These are phyloP conservation scores for Emydocephalus ijimae DNA, from an alignment of 2,113 vertebrate genomes.

Conservation along the genomic window DNA sequence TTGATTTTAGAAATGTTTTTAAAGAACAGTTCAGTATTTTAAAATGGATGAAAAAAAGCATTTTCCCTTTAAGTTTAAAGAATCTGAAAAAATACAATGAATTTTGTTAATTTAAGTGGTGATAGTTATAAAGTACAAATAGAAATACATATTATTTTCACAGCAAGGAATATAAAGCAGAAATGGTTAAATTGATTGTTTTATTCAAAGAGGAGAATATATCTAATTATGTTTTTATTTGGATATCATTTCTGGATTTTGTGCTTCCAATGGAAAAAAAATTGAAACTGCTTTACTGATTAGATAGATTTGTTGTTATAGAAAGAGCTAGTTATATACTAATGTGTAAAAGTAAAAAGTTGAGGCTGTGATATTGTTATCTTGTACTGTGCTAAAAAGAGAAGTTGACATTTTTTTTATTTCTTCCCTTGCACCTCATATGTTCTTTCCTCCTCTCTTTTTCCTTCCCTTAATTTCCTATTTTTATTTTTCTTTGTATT, in stretches of 20 bases:
- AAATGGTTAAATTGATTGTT: too few relatives aligned
- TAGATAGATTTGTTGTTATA: background rate
- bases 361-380: background rate
- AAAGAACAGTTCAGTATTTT: background rate
- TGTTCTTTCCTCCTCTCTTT: background rate
- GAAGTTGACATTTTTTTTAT: background rate
- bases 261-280: background rate
- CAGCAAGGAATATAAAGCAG: too few relatives aligned
- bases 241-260: background rate
- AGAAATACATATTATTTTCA: too few relatives aligned
- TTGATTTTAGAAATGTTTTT: background rate
- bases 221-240: background rate
- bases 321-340: background rate
- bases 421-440: background rate
- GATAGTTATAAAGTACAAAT: too few relatives aligned
- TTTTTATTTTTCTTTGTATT: background rate
- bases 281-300: background rate
- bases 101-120: background rate
- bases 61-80: background rate
- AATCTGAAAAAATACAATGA: background rate
- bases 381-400: background rate
- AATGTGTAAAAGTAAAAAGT: background rate
- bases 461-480: background rate
- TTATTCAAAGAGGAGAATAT: too few relatives aligned
- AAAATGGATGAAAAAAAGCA: background rate